Evolutionary conservation across 2,888 invertebrate genomes (phyloP).

Genomic region (Marronus borbonicus): DNA sequence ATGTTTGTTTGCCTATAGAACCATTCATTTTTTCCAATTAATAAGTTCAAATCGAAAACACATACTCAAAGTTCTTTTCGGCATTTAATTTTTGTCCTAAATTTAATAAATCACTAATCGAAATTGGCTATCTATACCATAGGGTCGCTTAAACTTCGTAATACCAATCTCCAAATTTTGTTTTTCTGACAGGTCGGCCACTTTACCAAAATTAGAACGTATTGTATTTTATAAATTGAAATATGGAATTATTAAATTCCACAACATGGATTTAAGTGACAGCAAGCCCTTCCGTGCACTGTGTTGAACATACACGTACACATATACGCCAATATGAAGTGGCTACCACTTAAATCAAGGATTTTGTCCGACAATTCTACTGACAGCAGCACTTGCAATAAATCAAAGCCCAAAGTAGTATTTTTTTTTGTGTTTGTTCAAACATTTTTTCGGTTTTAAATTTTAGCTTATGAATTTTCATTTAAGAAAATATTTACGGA

Average conservation of each 20-base stretch:
- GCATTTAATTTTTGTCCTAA: neutral
- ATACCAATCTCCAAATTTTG: neutral
- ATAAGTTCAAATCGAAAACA: neutral
- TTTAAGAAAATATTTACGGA: too few relatives aligned
- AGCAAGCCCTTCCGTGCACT: neutral
- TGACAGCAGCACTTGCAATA: constrained; percentile 23
- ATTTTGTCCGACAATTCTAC: constrained; percentile 39
- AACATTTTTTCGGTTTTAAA: too few relatives aligned
- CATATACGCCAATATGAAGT: constrained; percentile 22
- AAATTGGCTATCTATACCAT: neutral
- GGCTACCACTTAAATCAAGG: constrained; percentile 30
- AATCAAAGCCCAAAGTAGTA: constrained; percentile 17
- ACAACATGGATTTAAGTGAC: constrained; percentile 38
- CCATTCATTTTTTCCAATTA: too few relatives aligned
- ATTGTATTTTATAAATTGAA: constrained; percentile 42
- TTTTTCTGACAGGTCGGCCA: constrained; percentile 18
- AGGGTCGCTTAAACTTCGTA: neutral
- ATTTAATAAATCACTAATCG: constrained; percentile 1
- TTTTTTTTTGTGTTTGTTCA: too few relatives aligned
- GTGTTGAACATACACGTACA: neutral
- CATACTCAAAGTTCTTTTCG: neutral
- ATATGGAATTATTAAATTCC: constrained; percentile 33
- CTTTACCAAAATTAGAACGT: constrained; percentile 28
- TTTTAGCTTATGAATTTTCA: neutral
- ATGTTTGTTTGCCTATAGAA: neutral